phyloP scores from a whole-genome alignment of 2,797 vertebrate genomes.

The Spinibarbus caldwelli region DNA sequence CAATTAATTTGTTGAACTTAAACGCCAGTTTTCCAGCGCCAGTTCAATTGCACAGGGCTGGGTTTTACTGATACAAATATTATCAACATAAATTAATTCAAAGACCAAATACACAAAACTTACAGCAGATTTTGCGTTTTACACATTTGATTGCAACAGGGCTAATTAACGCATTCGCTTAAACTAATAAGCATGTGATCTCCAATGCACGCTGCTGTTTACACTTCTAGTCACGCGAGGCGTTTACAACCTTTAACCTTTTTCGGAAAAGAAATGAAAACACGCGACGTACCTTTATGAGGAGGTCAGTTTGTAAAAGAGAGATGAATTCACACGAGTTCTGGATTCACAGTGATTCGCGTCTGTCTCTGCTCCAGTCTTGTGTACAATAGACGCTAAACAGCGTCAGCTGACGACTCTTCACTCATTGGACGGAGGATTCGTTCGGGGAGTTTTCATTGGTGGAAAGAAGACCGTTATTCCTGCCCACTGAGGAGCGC shows the following conservation, averaged over 20 bases:
- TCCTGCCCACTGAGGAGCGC: slow-evolving; percentile 55
- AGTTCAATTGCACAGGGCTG: not conserved
- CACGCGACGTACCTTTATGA: slow-evolving; percentile 42
- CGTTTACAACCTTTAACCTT: not conserved
- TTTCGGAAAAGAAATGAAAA: not conserved
- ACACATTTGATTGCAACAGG: not conserved
- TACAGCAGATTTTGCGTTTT: not conserved
- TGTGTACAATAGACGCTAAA: slow-evolving; percentile 50
- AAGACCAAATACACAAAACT: not conserved
- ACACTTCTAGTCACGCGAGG: slow-evolving; percentile 4
- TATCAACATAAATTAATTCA: not conserved
- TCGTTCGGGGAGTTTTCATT: slow-evolving; percentile 60
- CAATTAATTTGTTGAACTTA: not conserved
- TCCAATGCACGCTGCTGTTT: not conserved
- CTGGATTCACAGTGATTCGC: slow-evolving; percentile 50
- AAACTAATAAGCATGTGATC: slow-evolving; percentile 23
- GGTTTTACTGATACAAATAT: not conserved
- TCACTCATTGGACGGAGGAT: slow-evolving; percentile 67
- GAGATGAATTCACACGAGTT: slow-evolving; percentile 27
- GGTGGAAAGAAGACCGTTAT: slow-evolving; percentile 45
- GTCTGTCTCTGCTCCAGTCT: slow-evolving; percentile 46
- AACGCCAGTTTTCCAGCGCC: not conserved
- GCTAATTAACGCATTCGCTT: not conserved
- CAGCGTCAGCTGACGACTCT: slow-evolving; percentile 32
- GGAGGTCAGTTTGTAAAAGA: not conserved